These are phyloP conservation scores for Tadarida brasiliensis DNA, from an alignment of 2,797 vertebrate genomes.

Conservation along the genomic window DNA sequence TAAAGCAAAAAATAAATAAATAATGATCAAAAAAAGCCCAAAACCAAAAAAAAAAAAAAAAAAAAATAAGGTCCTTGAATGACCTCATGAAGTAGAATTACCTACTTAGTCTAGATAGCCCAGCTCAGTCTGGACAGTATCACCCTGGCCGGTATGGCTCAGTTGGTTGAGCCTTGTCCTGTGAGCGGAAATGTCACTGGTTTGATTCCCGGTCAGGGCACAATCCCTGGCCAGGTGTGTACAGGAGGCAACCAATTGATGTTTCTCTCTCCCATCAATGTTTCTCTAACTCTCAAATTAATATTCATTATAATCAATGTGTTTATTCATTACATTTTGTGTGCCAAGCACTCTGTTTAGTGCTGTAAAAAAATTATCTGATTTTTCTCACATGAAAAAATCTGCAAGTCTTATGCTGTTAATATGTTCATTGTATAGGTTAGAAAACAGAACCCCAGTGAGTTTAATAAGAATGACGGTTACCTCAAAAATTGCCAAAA, in stretches of 20 bases:
- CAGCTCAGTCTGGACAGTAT: neutral
- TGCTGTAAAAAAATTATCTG: neutral
- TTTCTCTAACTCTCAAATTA: neutral
- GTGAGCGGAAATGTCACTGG: neutral
- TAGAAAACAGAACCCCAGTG: neutral
- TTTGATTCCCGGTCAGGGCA: neutral
- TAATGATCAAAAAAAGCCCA: no score
- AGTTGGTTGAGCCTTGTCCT: neutral
- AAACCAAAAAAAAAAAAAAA: neutral
- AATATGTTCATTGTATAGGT: neutral
- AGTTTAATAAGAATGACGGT: neutral
- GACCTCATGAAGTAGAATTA: neutral
- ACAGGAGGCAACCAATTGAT: neutral
- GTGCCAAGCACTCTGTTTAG: neutral
- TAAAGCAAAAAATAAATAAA: neutral
- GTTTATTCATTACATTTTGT: neutral
- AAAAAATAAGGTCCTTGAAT: neutral
- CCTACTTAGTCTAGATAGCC: neutral
- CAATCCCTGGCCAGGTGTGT: neutral
- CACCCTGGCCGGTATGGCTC: neutral
- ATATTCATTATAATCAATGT: neutral
- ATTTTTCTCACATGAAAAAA: neutral
- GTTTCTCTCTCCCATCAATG: neutral
- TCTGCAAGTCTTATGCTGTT: neutral
- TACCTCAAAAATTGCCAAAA: neutral